Conservation (phyloP, 2,888 invertebrate species). For the Plagodis dolabraria region DNA sequence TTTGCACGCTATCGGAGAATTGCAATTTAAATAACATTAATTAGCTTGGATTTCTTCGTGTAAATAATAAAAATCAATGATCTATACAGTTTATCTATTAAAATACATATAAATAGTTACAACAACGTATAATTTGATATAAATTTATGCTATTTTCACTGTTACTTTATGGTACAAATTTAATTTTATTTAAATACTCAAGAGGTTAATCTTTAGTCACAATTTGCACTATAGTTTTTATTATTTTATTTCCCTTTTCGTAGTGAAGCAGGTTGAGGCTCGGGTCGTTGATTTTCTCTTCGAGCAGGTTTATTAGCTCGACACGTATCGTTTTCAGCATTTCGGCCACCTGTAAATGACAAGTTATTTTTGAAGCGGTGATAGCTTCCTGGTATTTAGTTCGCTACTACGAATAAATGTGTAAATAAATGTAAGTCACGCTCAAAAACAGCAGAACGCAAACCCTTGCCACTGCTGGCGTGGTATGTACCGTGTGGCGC, state of each 20-base stretch:
- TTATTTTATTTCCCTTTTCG: constrained; percentile 90
- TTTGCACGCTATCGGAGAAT: not conserved
- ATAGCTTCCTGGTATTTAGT: too few species aligned
- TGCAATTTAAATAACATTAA: too few species aligned
- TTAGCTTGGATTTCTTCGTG: not conserved
- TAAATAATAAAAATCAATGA: not conserved
- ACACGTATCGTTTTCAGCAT: constrained; percentile 91
- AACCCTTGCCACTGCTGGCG: too few species aligned
- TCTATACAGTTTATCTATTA: not conserved
- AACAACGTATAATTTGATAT: constrained; percentile 16
- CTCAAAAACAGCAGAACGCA: too few species aligned
- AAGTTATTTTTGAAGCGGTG: too few species aligned
- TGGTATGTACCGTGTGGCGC: too few species aligned
- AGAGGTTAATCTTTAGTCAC: constrained; percentile 82
- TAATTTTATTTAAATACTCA: not conserved
- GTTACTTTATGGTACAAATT: constrained; percentile 21
- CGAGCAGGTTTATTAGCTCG: constrained; percentile 90
- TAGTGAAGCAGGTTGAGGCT: constrained; percentile 89
- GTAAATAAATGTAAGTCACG: too few species aligned
- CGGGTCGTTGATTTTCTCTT: constrained; percentile 94
- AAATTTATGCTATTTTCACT: constrained; percentile 20
- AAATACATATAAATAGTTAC: constrained; percentile 3
- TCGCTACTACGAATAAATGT: too few species aligned
- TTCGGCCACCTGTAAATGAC: constrained; percentile 88
- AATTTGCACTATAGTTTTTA: constrained; percentile 90